phyloP scores from a whole-genome alignment of 2,888 invertebrate genomes.

The Trichogramma dendrolimi region DNA sequence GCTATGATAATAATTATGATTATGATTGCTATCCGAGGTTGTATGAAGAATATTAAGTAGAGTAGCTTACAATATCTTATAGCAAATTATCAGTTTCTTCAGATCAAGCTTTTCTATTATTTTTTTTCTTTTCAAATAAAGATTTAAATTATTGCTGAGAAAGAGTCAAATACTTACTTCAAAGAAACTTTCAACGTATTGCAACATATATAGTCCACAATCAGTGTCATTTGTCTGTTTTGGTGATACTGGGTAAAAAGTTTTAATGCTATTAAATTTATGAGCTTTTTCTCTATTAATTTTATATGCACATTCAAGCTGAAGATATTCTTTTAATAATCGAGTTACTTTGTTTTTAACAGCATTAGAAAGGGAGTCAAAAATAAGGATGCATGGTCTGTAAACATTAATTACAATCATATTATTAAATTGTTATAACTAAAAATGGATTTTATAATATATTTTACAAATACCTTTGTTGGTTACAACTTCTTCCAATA shows the following conservation, averaged over 20 bases:
- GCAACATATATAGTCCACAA: constrained; percentile 20
- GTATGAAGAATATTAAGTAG: too few relatives aligned
- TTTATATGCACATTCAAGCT: constrained; percentile 13
- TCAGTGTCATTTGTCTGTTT: constrained; percentile 19
- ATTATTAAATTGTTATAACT: not conserved
- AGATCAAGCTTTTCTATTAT: too few relatives aligned
- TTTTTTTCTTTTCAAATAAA: not conserved
- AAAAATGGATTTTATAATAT: not conserved
- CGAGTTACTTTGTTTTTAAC: not conserved
- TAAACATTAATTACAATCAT: not conserved
- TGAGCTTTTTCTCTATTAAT: not conserved
- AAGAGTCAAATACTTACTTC: constrained; percentile 7
- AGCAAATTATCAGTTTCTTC: too few relatives aligned
- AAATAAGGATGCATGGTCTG: constrained; percentile 22
- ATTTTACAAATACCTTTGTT: constrained; percentile 3
- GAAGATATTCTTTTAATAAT: constrained; percentile 13
- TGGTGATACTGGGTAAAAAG: constrained; percentile 5
- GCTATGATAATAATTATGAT: too few relatives aligned
- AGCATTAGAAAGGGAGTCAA: constrained; percentile 16
- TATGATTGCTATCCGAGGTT: too few relatives aligned
- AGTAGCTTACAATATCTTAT: too few relatives aligned
- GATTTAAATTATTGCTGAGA: not conserved
- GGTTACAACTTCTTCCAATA: not conserved
- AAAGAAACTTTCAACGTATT: constrained; percentile 22
- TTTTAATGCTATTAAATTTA: not conserved